Conservation (phyloP, 2,113 vertebrate species). For the Gallinago undulata region DNA sequence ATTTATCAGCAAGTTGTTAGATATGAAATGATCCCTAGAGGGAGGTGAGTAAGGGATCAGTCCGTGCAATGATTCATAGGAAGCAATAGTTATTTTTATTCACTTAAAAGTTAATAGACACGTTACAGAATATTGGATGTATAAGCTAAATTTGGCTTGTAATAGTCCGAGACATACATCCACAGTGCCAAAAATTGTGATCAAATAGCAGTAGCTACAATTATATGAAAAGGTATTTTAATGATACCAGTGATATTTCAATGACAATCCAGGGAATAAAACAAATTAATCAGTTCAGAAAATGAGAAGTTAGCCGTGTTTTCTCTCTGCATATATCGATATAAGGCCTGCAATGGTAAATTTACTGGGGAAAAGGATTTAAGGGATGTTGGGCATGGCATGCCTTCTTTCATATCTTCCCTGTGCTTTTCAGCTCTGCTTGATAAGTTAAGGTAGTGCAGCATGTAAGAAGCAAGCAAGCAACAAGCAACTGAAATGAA, state of each 20-base stretch:
- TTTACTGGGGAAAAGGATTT: background rate
- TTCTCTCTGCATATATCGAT: background rate
- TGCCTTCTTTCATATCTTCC: background rate
- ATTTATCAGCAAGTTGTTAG: background rate
- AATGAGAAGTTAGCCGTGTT: background rate
- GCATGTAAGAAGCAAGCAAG: background rate
- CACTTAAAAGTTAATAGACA: constrained; percentile 10
- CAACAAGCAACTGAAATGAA: background rate
- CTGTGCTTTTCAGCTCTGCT: background rate
- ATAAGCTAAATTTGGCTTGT: background rate
- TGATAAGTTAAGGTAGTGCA: background rate
- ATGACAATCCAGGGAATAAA: background rate
- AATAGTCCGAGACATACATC: background rate
- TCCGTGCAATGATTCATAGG: constrained; percentile 36
- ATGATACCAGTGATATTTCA: background rate
- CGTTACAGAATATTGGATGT: background rate
- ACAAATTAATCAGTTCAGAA: background rate
- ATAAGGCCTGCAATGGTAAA: background rate
- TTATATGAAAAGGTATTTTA: background rate
- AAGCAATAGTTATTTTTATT: constrained; percentile 31
- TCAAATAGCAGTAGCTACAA: background rate
- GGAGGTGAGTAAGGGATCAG: background rate
- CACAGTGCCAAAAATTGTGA: background rate
- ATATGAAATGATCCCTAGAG: background rate
- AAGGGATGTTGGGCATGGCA: background rate